Base-by-base conservation (phyloP, 2,113 vertebrate species). In the Antigone vipio region DNA sequence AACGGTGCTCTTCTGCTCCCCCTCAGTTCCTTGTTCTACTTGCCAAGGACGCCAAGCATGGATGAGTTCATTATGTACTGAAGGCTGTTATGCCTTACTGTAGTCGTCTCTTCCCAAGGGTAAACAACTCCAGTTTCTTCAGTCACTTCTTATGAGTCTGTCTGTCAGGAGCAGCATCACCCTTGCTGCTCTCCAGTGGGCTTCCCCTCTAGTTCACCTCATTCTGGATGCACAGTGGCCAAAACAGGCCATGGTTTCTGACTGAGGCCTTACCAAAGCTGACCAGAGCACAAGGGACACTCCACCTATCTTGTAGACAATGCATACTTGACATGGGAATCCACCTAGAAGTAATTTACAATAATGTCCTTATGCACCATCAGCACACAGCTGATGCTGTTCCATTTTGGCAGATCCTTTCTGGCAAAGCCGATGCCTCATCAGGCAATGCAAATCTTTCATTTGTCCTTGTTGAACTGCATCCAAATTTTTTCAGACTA, bases 401-500 rank as follows among this genome's bases (percentile, higher is more conserved):
- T 63, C 23, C 47, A 71, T 55, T 92, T 67, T 71, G 64, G 77
- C 84, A 91, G 76, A 74, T 78, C 26, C 29, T 71, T 95, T 84
- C 76, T 95, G 89, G 50, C 52, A 91, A 29, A 83, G 16, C 35
- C 10, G 1, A 80, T 71, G 56, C 52, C 86, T 91, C 84, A 94
- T 75, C 80, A 64, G 40, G 68, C 60, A 87, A 44, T 35, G 30
- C 60, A 87, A 91, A 84, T 77, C 64, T 91, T 87, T 66, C 45
- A 74, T 62, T 92, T 91, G 64, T 76, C 85, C 64, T 80, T 84
- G 53, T 56, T 93, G 80, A 92, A 91, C 17, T 47, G 23, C 76
- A 72, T 89, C 76, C 80, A 85, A 71, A 47, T 77, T 81, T 63
- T 85, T 96, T 87, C 56, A 92, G 47, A 67, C 52, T 85, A 60